Evolutionary conservation across 1,140 invertebrate species (phyloP).

Genomic region (Brachionus paranguensis): DNA sequence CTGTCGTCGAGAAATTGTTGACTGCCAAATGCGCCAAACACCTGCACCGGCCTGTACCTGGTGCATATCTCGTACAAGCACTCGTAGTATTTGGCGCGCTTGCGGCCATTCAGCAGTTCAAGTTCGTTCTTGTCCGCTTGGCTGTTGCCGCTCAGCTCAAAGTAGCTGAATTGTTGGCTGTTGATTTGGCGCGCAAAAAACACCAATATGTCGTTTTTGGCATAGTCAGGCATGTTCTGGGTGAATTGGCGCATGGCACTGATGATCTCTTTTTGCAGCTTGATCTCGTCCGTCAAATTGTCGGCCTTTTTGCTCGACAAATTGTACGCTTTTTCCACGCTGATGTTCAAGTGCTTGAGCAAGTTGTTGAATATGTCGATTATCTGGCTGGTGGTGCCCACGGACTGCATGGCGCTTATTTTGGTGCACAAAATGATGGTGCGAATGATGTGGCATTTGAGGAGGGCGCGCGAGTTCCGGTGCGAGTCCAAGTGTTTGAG

Average conservation of each 20-base stretch:
- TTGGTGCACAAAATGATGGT: slow-evolving; percentile 12
- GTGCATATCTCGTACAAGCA: slow-evolving; percentile 28
- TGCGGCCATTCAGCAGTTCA: background rate
- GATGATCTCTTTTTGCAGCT: slow-evolving; percentile 11
- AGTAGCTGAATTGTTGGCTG: slow-evolving; percentile 7
- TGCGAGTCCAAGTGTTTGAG: slow-evolving; percentile 34
- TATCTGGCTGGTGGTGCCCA: slow-evolving; percentile 35
- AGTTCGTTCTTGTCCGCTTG: background rate
- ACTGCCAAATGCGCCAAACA: slow-evolving; percentile 26
- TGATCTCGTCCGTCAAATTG: background rate
- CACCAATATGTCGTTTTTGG: slow-evolving; percentile 21
- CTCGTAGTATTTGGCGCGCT: slow-evolving; percentile 16
- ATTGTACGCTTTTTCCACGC: slow-evolving; percentile 15
- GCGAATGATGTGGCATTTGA: slow-evolving; percentile 33
- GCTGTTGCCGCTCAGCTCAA: background rate
- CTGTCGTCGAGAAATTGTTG: slow-evolving; percentile 19
- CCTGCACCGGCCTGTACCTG: background rate
- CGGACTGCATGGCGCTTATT: slow-evolving; percentile 29
- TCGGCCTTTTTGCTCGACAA: background rate
- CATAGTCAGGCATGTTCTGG: slow-evolving; percentile 4
- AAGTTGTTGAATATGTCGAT: slow-evolving; percentile 38
- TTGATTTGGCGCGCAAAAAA: slow-evolving; percentile 26
- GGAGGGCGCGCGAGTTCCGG: background rate
- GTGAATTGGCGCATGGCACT: slow-evolving; percentile 35
- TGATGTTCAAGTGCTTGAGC: slow-evolving; percentile 13